Percentiles rank a stretch among this genome's conserved stretches.
Conservation (phyloP, 2,888 invertebrate genomes). For the Drosophila nr. fundita region DNA sequence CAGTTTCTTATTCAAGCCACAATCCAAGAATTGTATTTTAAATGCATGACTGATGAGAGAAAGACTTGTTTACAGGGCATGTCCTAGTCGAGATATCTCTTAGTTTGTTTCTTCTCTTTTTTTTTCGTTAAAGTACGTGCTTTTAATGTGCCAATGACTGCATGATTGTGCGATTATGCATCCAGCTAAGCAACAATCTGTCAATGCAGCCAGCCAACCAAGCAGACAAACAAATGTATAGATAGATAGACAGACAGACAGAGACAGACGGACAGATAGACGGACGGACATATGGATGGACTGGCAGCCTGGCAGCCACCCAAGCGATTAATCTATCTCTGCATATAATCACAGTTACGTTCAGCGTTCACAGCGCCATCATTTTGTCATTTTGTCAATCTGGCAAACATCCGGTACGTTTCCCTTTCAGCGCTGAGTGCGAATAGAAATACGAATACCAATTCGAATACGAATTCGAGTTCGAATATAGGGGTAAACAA, state of each 20-base stretch:
- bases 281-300: constrained; percentile 30
- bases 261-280: constrained; percentile 7
- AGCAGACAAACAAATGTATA: constrained; percentile 21
- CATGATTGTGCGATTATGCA: constrained; percentile 79
- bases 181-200: constrained; percentile 72
- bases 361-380: constrained; percentile 39
- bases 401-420: constrained; percentile 78
- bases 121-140: constrained; percentile 41
- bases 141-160: constrained; percentile 79
- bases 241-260: constrained; percentile 19
- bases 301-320: constrained; percentile 57
- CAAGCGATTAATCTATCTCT: constrained; percentile 68
- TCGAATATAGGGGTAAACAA: not conserved
- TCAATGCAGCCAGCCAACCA: constrained; percentile 75
- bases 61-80: not conserved
- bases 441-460: not conserved
- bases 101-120: not conserved
- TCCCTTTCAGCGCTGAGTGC: constrained; percentile 70
- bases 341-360: constrained; percentile 57
- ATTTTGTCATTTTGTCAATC: constrained; percentile 75
- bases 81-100: not conserved
- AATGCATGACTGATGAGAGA: not conserved
- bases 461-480: constrained; percentile 8
- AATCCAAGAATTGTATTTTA: not conserved
- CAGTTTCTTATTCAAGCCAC: not conserved